A percentile compares a stretch with the other conserved stretches of the same genome.
Conservation (phyloP, 1,140 invertebrate genomes). For the Cheumatopsyche charites region DNA sequence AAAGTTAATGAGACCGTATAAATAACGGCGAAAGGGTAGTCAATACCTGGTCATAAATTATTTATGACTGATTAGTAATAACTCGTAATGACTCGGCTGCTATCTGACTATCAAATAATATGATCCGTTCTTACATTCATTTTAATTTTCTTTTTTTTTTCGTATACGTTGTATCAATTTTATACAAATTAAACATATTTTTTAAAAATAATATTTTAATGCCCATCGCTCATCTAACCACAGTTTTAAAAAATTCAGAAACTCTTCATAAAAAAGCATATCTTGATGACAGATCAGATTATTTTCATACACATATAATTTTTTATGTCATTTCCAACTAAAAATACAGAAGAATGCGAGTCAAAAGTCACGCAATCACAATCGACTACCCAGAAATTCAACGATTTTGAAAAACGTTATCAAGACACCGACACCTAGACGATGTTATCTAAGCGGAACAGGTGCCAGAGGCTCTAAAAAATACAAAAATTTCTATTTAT, state of each 20-base stretch:
- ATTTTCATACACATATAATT: no score
- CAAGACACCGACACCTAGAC: constrained; percentile 35
- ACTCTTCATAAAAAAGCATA: no score
- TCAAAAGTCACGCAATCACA: no score
- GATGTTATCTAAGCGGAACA: constrained; percentile 42
- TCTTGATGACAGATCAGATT: no score
- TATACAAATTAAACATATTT: neutral
- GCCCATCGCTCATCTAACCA: no score
- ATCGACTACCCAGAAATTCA: no score
- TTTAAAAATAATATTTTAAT: no score
- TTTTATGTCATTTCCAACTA: no score
- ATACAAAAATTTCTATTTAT: constrained; percentile 15
- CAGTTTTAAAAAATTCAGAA: no score
- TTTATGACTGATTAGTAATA: constrained; percentile 47
- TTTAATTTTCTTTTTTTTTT: neutral
- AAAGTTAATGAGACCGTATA: constrained; percentile 47
- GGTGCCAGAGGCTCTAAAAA: constrained; percentile 27
- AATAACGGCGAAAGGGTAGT: constrained; percentile 44
- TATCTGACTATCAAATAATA: neutral
- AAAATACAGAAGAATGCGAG: no score
- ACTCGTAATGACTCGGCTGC: constrained; percentile 17
- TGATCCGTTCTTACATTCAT: neutral
- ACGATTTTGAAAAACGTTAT: neutral
- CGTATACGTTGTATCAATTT: neutral
- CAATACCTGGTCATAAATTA: constrained; percentile 47